Evolutionary conservation across 2,888 invertebrate species (phyloP).

Genomic region (Catocala fraxini): DNA sequence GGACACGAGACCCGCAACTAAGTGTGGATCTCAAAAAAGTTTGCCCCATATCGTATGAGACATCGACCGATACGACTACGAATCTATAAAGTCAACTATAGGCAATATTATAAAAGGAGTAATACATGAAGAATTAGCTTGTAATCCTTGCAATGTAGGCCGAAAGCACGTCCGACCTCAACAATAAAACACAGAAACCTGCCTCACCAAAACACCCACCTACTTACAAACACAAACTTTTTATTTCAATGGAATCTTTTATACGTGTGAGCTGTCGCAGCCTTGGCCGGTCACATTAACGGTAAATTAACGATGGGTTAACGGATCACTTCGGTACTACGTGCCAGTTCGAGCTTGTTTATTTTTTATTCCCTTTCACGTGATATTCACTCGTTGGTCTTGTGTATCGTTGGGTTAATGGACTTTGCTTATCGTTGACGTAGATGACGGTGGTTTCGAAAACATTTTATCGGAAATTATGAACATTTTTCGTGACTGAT

Average conservation of each 20-base stretch:
- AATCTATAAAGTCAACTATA: too few species aligned
- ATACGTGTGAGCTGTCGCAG: conserved; percentile 8
- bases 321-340: conserved; percentile 45
- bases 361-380: conserved; percentile 28
- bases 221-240: conserved; percentile 11
- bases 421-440: conserved; percentile 14
- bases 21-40: too few species aligned
- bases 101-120: too few species aligned
- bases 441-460: neutral
- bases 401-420: conserved; percentile 23
- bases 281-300: conserved; percentile 46
- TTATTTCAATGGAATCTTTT: conserved; percentile 9
- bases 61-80: too few species aligned
- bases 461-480: too few species aligned
- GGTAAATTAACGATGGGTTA: conserved; percentile 55
- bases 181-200: neutral
- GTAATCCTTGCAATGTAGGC: too few species aligned
- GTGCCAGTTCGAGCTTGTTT: conserved; percentile 23
- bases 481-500: too few species aligned
- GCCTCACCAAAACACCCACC: conserved; percentile 6
- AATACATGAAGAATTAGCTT: too few species aligned
- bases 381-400: conserved; percentile 8
- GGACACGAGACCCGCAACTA: too few species aligned
- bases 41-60: too few species aligned
- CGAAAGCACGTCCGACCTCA: neutral